phyloP scores from a whole-genome alignment of 2,797 vertebrate species.

The Sitta carolinensis region DNA sequence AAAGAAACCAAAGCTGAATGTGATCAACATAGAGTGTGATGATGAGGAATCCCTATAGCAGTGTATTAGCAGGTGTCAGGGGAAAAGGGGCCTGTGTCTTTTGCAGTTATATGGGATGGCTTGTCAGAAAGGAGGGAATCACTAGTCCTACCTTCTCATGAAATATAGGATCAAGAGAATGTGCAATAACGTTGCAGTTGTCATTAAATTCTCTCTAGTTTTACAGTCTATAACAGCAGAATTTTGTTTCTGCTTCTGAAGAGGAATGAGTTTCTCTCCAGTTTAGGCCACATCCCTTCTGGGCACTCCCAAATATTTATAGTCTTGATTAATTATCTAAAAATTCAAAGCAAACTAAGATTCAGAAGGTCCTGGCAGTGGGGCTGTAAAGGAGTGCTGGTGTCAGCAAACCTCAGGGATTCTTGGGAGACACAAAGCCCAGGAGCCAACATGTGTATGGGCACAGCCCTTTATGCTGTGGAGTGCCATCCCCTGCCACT shows the following conservation, averaged over 20 bases:
- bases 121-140: neutral
- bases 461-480: neutral
- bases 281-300: neutral
- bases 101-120: neutral
- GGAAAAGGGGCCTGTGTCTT: neutral
- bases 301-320: neutral
- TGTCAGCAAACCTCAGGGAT: neutral
- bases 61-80: neutral
- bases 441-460: neutral
- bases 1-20: neutral
- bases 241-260: neutral
- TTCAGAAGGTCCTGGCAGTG: neutral
- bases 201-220: neutral
- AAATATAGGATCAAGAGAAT: neutral
- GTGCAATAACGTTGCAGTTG: neutral
- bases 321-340: neutral
- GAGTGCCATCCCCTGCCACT: neutral
- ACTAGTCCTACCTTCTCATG: neutral
- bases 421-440: neutral
- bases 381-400: neutral
- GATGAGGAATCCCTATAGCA: neutral
- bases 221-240: neutral
- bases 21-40: neutral
- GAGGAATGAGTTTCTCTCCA: neutral
- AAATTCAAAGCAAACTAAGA: neutral